phyloP scores from a whole-genome alignment of 2,797 vertebrate species.

The Eulemur mongoz region DNA sequence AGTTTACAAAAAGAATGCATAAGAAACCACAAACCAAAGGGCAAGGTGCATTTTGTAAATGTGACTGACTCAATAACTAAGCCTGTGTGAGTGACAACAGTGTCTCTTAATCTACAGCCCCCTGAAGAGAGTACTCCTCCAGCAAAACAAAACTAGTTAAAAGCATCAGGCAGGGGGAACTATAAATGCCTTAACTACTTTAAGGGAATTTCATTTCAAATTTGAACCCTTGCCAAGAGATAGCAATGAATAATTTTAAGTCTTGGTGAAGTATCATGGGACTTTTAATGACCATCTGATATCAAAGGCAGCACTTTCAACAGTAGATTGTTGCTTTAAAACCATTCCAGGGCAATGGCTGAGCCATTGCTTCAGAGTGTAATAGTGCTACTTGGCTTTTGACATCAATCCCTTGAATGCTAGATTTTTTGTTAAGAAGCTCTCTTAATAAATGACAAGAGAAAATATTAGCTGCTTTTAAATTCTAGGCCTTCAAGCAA shows the following conservation, averaged over 20 bases:
- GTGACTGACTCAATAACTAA: not conserved
- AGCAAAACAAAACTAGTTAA: not conserved
- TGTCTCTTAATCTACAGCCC: not conserved
- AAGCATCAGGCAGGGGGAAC: not conserved
- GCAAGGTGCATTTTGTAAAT: not conserved
- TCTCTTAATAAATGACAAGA: conserved; percentile 32
- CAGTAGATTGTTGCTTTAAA: conserved; percentile 14
- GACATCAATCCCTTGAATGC: conserved; percentile 37
- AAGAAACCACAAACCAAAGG: not conserved
- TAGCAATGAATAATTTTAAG: conserved; percentile 40
- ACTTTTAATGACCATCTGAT: conserved; percentile 44
- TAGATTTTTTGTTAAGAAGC: not conserved
- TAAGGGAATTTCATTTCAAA: conserved; percentile 53
- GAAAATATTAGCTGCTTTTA: not conserved
- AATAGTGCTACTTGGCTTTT: conserved; percentile 8
- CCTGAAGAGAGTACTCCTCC: not conserved
- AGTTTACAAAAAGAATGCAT: not conserved
- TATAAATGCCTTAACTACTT: conserved; percentile 42
- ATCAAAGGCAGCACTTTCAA: conserved; percentile 37
- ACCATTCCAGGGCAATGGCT: not conserved
- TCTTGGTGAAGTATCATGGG: conserved; percentile 40
- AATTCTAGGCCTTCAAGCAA: conserved; percentile 1
- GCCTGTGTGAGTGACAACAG: not conserved
- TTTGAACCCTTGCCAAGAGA: conserved; percentile 57
- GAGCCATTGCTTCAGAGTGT: not conserved